phyloP scores from a whole-genome alignment of 1,140 invertebrate genomes.

The Berghia stephanieae region DNA sequence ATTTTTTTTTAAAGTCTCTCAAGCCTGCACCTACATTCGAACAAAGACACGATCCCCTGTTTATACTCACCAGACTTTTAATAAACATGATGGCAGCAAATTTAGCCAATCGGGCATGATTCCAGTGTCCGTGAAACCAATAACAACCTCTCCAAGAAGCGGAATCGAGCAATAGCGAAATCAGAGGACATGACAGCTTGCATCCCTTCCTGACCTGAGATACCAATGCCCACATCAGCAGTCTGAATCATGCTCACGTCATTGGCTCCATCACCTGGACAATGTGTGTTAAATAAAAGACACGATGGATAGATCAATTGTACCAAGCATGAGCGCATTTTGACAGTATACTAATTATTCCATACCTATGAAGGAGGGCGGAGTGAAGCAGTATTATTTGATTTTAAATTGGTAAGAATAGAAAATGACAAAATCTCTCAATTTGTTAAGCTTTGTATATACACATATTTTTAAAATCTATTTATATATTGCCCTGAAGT shows the following conservation, averaged over 20 bases:
- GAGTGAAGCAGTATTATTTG: no score
- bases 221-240: constrained; percentile 92
- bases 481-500: no score
- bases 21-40: neutral
- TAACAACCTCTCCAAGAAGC: constrained; percentile 84
- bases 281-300: neutral
- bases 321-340: no score
- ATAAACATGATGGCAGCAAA: constrained; percentile 98
- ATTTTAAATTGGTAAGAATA: no score
- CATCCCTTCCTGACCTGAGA: constrained; percentile 93
- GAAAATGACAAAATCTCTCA: no score
- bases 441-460: no score
- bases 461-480: no score
- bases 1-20: no score
- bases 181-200: constrained; percentile 98
- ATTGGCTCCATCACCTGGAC: constrained; percentile 87
- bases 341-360: no score
- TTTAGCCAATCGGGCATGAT: constrained; percentile 88
- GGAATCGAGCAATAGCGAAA: constrained; percentile 91
- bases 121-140: constrained; percentile 97
- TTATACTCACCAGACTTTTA: constrained; percentile 86
- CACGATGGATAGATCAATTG: neutral
- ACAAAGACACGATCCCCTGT: neutral
- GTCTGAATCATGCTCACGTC: constrained; percentile 99
- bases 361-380: no score